Evolutionary conservation across 2,888 invertebrate genomes (phyloP).

Genomic region (Morpho deidamia): DNA sequence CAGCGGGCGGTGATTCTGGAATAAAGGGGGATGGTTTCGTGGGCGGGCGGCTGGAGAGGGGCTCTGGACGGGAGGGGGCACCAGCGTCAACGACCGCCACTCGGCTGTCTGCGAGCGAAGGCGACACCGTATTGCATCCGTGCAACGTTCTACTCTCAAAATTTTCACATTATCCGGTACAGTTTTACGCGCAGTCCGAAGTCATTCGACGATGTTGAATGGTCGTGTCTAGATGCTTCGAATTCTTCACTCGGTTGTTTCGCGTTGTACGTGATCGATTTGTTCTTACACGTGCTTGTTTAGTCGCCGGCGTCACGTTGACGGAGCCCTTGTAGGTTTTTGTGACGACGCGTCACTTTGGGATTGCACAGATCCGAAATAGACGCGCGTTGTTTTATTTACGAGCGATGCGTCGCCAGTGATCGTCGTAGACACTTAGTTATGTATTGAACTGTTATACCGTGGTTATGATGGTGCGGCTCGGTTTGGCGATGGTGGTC

Average conservation of each 20-base stretch:
- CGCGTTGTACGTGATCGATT: conserved; percentile 20
- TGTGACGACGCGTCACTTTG: conserved; percentile 50
- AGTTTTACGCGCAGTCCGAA: too few species aligned
- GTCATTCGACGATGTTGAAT: conserved; percentile 4
- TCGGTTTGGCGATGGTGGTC: conserved; percentile 72
- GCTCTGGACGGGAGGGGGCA: conserved; percentile 42
- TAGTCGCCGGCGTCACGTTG: conserved; percentile 37
- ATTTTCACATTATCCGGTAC: conserved; percentile 1
- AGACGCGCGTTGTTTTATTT: conserved; percentile 41
- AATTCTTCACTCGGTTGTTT: too few species aligned
- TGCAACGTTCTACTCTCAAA: conserved; percentile 16
- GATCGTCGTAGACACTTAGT: conserved; percentile 18
- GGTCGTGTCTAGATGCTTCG: conserved; percentile 7
- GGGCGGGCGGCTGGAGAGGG: conserved; percentile 72
- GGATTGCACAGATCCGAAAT: conserved; percentile 58
- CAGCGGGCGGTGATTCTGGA: conserved; percentile 9
- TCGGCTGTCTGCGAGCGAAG: conserved; percentile 61
- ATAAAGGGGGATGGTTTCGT: conserved; percentile 43
- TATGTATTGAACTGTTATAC: not conserved
- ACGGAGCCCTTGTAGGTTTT: conserved; percentile 36
- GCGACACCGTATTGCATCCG: conserved; percentile 51
- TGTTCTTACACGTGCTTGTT: conserved; percentile 36
- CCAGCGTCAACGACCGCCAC: conserved; percentile 75
- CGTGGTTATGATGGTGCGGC: conserved; percentile 55
- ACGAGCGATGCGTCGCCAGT: conserved; percentile 45